Conservation (phyloP, 2,113 vertebrate genomes). For the Pica pica region DNA sequence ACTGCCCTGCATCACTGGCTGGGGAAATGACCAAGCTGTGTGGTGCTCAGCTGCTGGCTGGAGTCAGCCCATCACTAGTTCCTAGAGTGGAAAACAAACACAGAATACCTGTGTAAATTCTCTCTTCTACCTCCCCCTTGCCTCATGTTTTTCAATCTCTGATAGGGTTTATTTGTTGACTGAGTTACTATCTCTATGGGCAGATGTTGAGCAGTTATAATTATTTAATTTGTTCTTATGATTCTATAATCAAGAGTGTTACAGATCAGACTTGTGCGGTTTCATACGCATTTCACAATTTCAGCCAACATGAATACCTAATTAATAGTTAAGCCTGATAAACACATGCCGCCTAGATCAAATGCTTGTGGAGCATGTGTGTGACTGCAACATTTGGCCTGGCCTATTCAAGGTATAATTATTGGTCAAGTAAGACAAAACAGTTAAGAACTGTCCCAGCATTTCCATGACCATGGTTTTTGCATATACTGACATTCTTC, state of each 20-base stretch:
- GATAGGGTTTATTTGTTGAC: background rate
- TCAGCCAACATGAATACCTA: background rate
- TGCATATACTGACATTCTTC: background rate
- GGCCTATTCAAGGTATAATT: background rate
- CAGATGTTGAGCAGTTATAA: background rate
- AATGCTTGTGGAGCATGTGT: background rate
- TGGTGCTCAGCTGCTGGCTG: background rate
- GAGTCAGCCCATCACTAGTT: background rate
- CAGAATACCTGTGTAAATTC: background rate
- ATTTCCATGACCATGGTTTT: background rate
- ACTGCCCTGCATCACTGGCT: background rate
- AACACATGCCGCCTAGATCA: background rate
- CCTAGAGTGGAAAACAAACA: background rate
- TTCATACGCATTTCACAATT: fast-evolving
- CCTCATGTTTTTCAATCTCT: background rate
- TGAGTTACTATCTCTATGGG: background rate
- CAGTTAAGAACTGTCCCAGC: background rate
- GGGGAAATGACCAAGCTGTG: background rate
- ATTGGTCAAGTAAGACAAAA: background rate
- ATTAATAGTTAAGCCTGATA: background rate
- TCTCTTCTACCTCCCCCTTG: background rate
- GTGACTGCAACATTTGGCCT: background rate
- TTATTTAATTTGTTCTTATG: background rate
- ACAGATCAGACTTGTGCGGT: background rate
- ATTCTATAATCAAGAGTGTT: background rate